Base-by-base conservation (phyloP, 2,888 invertebrate genomes). In the Pimpla rufipes region DNA sequence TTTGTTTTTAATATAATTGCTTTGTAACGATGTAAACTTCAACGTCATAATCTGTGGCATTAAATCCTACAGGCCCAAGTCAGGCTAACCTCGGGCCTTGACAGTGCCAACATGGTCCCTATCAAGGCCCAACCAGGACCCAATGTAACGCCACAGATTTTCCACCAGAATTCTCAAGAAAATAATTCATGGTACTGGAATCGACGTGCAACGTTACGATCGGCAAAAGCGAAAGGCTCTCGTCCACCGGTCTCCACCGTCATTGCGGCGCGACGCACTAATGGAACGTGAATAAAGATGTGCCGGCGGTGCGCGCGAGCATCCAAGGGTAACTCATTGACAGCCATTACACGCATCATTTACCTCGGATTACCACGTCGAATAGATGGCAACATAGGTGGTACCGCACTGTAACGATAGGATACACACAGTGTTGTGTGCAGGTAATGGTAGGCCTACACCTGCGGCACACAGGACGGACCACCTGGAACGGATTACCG, bases 321-420 rank as follows among this genome's bases (percentile, higher is more conserved):
- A 85, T 87, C 87, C 87, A 83, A 83, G 85, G 85, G 83, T 84
- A 85, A 86, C 79, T 78, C 87, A 90, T 92, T 91, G 93, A 93
- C 93, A 92, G 91, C 89, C 88, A 91, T 93, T 92, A 92, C 92
- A 91, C 90, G 92, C 92, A 90, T 93, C 92, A 92, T 92, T 93
- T 92, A 90, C 86, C 87, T 79, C 85, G 76, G 87, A 90, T 91
- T 85, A 87, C 88, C 83, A 68, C 76, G 80, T 77, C 47, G 76
- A 42, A 45, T 57, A 64, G 73, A 74, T 68, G 67, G 79, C 52
- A 66, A 76, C 68, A 59, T 52, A 80, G 64, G 50, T 80, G 73
- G 73, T 75, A 59, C 42, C 67, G 47, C 40, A 76, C 47, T 66
- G 59, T 74, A 71, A 37, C 55, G 40, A 55, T 52, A 57, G 57